Evolutionary conservation across 2,888 invertebrate genomes (phyloP).

Genomic region (Oligia fasciuncula): DNA sequence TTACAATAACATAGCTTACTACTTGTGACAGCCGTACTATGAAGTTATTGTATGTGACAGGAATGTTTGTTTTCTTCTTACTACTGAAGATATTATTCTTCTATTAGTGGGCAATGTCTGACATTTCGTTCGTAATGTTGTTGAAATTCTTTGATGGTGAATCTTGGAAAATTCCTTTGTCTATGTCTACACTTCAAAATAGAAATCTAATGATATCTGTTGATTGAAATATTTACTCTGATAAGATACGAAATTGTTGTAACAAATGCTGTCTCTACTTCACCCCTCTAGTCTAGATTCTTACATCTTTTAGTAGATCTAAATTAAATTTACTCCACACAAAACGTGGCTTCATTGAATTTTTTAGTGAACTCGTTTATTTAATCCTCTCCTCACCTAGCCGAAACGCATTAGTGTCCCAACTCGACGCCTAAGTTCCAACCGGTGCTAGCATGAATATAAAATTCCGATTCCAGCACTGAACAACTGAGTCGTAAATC

Average conservation of each 20-base stretch:
- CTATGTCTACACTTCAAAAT: background rate
- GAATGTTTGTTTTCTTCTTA: slow-evolving; percentile 38
- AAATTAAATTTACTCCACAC: slow-evolving; percentile 40
- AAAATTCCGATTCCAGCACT: slow-evolving; percentile 49
- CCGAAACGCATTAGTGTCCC: slow-evolving; percentile 57
- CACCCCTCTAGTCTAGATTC: slow-evolving; percentile 2
- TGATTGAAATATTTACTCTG: slow-evolving; percentile 25
- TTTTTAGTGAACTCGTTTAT: slow-evolving; percentile 48
- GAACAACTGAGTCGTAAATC: slow-evolving; percentile 57
- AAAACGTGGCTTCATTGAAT: slow-evolving; percentile 13
- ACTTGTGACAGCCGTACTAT: slow-evolving; percentile 55
- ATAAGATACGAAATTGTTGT: slow-evolving; percentile 12
- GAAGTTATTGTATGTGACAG: slow-evolving; percentile 44
- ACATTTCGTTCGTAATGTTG: background rate
- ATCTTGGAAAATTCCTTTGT: background rate
- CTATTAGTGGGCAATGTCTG: slow-evolving; percentile 10
- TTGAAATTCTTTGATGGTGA: background rate
- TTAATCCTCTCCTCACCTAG: slow-evolving; percentile 40
- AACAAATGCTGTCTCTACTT: background rate
- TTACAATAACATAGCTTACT: slow-evolving; percentile 72
- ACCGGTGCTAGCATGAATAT: slow-evolving; percentile 62
- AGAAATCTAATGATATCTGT: slow-evolving; percentile 9
- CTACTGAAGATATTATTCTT: slow-evolving; percentile 18
- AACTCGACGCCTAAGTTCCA: slow-evolving; percentile 43
- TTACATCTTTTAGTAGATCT: slow-evolving; percentile 25